Conservation (phyloP, 2,888 invertebrate genomes). For the Nephrotoma guestfalica region DNA sequence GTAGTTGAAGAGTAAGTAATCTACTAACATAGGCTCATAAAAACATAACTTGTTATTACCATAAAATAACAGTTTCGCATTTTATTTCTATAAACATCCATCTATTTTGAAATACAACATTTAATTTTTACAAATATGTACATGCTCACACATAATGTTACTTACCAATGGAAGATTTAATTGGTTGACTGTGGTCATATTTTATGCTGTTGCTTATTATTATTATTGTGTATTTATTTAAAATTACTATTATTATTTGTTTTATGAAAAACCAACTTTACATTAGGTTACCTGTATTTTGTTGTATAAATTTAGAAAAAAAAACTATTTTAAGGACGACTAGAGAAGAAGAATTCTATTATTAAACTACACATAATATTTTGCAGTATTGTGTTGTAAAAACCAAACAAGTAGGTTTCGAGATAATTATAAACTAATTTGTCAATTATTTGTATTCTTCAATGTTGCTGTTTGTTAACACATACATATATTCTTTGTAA, state of each 20-base stretch:
- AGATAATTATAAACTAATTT: not conserved
- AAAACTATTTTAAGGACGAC: not conserved
- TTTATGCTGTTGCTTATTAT: not conserved
- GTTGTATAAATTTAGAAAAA: not conserved
- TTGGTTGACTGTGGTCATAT: not conserved
- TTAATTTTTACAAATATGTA: not conserved
- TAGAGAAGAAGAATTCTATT: too few relatives aligned
- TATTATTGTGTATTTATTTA: not conserved
- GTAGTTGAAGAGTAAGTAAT: too few relatives aligned
- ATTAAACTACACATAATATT: not conserved
- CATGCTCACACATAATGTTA: not conserved
- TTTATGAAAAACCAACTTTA: not conserved
- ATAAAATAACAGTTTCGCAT: not conserved
- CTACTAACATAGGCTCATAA: not conserved
- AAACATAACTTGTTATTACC: not conserved
- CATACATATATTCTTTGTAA: not conserved
- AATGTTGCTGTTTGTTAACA: not conserved
- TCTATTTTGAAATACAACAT: not conserved
- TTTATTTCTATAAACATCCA: not conserved
- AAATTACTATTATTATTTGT: not conserved
- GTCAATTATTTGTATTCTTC: not conserved
- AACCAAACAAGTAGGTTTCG: not conserved
- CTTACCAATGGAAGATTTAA: constrained; percentile 3
- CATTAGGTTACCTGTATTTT: not conserved
- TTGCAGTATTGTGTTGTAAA: not conserved